A percentile compares a stretch with the other conserved stretches of the same genome.
phyloP scores from a whole-genome alignment of 2,797 vertebrate species.

The Tarsius wallacei region DNA sequence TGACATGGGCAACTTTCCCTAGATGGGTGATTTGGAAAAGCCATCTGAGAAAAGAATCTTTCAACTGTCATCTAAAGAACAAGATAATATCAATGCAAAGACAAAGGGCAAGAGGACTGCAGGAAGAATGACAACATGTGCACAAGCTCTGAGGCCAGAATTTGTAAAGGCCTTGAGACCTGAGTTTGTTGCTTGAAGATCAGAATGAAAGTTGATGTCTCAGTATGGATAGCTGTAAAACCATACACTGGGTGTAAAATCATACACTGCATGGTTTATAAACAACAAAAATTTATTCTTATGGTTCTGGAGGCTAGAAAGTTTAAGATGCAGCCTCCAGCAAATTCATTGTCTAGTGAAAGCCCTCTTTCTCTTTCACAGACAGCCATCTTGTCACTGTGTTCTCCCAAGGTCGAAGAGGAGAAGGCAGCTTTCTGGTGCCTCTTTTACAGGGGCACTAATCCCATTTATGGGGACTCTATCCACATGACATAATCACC shows the following conservation, averaged over 20 bases:
- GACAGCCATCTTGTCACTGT: not conserved
- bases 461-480: not conserved
- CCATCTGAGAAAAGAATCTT: not conserved
- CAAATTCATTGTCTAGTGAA: not conserved
- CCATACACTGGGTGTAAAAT: not conserved
- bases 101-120: not conserved
- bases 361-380: not conserved
- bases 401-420: not conserved
- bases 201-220: not conserved
- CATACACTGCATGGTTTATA: not conserved
- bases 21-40: not conserved
- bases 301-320: not conserved
- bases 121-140: not conserved
- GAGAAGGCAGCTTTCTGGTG: not conserved
- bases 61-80: not conserved
- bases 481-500: not conserved
- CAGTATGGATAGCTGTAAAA: not conserved
- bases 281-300: not conserved
- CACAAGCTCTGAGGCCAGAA: not conserved
- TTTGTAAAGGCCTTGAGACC: not conserved
- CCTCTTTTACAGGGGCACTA: not conserved
- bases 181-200: not conserved
- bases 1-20: not conserved
- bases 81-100: not conserved
- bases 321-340: not conserved